A percentile compares a stretch with the other conserved stretches of the same genome.
phyloP scores from a whole-genome alignment of 2,113 vertebrate species.

The Trogon surrucura region DNA sequence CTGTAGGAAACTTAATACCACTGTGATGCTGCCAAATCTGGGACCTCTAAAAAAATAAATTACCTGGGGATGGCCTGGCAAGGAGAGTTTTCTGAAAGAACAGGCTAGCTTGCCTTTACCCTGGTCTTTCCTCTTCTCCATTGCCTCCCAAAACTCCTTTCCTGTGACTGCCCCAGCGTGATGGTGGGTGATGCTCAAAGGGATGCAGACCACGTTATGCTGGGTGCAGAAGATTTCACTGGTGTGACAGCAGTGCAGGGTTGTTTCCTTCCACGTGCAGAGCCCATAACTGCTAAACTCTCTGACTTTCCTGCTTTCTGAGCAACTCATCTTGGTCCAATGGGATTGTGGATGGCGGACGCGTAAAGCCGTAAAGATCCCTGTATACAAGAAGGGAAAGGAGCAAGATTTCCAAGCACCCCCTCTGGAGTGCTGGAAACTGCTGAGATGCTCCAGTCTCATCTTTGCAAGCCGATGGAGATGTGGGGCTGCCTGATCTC shows the following conservation, averaged over 20 bases:
- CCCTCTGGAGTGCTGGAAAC: background rate
- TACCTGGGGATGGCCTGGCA: background rate
- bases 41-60: background rate
- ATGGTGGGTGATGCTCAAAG: background rate
- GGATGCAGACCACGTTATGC: background rate
- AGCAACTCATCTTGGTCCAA: background rate
- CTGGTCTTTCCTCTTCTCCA: background rate
- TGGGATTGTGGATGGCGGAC: background rate
- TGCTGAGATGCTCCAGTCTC: background rate
- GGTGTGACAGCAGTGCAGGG: fast-evolving
- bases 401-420: background rate
- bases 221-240: background rate
- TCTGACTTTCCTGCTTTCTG: background rate
- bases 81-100: background rate
- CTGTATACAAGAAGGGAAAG: background rate
- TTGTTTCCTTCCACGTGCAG: background rate
- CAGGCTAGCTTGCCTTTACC: background rate
- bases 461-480: background rate
- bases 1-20: background rate
- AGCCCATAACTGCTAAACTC: fast-evolving
- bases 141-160: background rate
- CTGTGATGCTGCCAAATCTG: background rate
- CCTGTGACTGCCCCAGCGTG: background rate
- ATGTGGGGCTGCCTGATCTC: background rate
- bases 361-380: background rate